phyloP scores from a whole-genome alignment of 2,113 vertebrate genomes.

The Asarcornis scutulata region DNA sequence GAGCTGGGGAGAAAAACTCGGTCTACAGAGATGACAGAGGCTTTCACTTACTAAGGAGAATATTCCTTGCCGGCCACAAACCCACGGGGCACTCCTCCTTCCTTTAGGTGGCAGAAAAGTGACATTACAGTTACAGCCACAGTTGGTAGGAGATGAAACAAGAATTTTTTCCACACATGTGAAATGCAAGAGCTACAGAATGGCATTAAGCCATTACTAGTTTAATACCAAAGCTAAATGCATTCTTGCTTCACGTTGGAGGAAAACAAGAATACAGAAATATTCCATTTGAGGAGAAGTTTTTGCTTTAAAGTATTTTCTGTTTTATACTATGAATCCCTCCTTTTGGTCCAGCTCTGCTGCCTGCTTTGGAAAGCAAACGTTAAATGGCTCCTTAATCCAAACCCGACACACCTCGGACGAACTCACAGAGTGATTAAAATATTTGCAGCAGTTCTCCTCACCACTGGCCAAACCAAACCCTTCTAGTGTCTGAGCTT shows the following conservation, averaged over 20 bases:
- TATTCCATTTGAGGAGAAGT: accelerated
- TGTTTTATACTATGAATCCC: not conserved
- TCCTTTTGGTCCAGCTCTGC: not conserved
- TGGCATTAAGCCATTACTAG: not conserved
- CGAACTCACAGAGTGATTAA: not conserved
- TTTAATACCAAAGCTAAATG: not conserved
- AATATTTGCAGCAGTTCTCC: not conserved
- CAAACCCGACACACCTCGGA: not conserved
- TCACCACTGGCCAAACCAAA: not conserved
- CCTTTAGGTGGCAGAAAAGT: conserved; percentile 58
- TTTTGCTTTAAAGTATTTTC: not conserved
- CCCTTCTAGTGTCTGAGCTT: not conserved
- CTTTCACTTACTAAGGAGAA: not conserved
- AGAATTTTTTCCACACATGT: not conserved
- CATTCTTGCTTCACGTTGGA: not conserved
- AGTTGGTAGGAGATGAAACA: not conserved
- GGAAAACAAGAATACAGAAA: not conserved
- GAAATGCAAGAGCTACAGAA: not conserved
- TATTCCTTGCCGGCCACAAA: not conserved
- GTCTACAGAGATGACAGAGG: accelerated
- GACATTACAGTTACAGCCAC: not conserved
- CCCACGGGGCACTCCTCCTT: not conserved
- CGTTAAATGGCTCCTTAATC: not conserved
- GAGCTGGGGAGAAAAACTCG: not conserved
- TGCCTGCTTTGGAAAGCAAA: not conserved